Percentiles rank a stretch among this genome's conserved stretches.
phyloP scores from a whole-genome alignment of 2,113 vertebrate species.

The Nothocercus julius region DNA sequence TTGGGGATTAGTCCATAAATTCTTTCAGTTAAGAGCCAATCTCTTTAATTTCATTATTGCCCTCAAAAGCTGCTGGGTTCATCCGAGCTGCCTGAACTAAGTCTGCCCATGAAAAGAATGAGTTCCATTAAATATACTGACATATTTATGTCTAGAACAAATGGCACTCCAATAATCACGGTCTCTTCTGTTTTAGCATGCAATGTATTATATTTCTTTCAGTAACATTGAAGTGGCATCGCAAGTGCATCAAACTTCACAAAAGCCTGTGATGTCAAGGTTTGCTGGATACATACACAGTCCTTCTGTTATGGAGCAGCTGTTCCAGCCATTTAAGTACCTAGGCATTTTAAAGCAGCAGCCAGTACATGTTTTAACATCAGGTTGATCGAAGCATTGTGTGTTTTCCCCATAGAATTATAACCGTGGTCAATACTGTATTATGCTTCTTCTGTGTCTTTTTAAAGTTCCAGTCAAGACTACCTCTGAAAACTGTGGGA shows the following conservation, averaged over 20 bases:
- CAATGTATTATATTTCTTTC: neutral
- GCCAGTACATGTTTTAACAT: neutral
- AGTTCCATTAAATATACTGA: constrained; percentile 1
- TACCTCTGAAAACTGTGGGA: neutral
- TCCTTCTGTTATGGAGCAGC: neutral
- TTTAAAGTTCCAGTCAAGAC: neutral
- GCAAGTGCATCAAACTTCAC: constrained; percentile 16
- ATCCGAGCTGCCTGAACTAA: neutral
- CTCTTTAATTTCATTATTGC: constrained; percentile 14
- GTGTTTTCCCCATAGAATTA: neutral
- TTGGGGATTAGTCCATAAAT: neutral
- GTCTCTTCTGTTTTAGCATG: neutral
- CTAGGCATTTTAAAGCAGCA: neutral
- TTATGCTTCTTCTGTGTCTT: neutral
- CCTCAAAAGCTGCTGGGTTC: neutral
- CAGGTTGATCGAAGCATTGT: neutral
- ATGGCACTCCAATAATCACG: neutral
- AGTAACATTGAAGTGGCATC: constrained; percentile 35
- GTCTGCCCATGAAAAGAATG: neutral
- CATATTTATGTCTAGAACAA: neutral
- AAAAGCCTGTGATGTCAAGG: constrained; percentile 36
- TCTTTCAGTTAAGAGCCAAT: constrained; percentile 7
- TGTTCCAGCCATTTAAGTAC: neutral
- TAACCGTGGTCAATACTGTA: neutral
- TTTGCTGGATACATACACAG: neutral